phyloP scores from a whole-genome alignment of 2,888 invertebrate genomes.

The Dryococelus australis region DNA sequence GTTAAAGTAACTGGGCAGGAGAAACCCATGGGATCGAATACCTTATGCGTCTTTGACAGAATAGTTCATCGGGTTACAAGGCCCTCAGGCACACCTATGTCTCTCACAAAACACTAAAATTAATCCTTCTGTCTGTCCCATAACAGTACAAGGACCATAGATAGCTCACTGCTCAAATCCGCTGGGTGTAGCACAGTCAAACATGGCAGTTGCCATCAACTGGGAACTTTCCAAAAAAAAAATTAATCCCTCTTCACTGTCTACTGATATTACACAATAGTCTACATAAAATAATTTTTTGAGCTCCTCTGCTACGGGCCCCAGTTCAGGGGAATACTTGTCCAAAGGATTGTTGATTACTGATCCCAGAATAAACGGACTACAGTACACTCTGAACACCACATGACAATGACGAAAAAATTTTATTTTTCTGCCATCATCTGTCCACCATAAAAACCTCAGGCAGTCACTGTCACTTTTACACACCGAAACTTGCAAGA shows the following conservation, averaged over 20 bases:
- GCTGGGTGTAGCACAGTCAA: background rate
- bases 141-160: background rate
- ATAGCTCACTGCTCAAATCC: background rate
- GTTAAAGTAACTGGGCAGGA: background rate
- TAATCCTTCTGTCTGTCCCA: constrained; percentile 20
- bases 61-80: background rate
- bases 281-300: constrained; percentile 23
- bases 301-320: background rate
- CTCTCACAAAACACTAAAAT: background rate
- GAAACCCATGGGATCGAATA: constrained; percentile 4
- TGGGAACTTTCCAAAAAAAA: background rate
- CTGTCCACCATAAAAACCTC: constrained; percentile 17
- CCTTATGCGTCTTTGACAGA: constrained; percentile 5
- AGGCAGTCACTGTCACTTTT: background rate
- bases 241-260: background rate
- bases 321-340: background rate
- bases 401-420: constrained; percentile 38
- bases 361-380: constrained; percentile 40
- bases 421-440: background rate
- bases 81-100: background rate
- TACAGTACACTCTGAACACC: constrained; percentile 39
- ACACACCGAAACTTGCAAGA: background rate
- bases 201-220: background rate
- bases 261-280: background rate
- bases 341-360: constrained; percentile 37